Conservation (phyloP, 2,888 invertebrate species). For the Tinea semifulvella region DNA sequence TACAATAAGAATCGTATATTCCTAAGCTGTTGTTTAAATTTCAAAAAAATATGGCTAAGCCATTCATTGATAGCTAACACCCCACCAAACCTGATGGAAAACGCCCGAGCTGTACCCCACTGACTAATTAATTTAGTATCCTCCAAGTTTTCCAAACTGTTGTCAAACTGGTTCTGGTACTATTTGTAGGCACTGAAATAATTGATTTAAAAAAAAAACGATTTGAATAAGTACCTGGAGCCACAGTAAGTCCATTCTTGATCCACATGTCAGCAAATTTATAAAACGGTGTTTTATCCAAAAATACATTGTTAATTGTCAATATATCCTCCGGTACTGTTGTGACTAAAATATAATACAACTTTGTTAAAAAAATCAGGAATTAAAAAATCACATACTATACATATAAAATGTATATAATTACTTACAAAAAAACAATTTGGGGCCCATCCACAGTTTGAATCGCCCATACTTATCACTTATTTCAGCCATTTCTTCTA, state of each 20-base stretch:
- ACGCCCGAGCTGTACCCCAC: neutral
- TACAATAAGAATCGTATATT: neutral
- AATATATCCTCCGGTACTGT: slow-evolving; percentile 37
- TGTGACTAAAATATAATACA: slow-evolving; percentile 29
- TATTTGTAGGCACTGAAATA: no score
- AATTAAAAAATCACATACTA: no score
- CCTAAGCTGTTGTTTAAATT: neutral
- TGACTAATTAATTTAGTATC: neutral
- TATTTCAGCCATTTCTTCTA: neutral
- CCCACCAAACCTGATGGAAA: neutral
- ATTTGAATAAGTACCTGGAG: slow-evolving; percentile 29
- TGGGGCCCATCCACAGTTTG: slow-evolving; percentile 29
- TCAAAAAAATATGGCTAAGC: neutral
- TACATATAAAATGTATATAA: neutral
- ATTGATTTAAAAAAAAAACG: no score
- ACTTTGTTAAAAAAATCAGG: no score
- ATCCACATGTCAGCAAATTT: slow-evolving; percentile 35
- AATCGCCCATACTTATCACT: slow-evolving; percentile 26
- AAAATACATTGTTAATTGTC: slow-evolving; percentile 29
- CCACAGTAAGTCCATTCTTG: slow-evolving; percentile 41
- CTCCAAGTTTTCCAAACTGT: no score
- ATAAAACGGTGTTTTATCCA: slow-evolving; percentile 41
- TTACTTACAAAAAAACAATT: slow-evolving; percentile 30
- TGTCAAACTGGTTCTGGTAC: no score
- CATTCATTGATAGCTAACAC: neutral